Evolutionary conservation across 2,797 vertebrate genomes (phyloP).

Genomic region (Micrastur ruficollis): DNA sequence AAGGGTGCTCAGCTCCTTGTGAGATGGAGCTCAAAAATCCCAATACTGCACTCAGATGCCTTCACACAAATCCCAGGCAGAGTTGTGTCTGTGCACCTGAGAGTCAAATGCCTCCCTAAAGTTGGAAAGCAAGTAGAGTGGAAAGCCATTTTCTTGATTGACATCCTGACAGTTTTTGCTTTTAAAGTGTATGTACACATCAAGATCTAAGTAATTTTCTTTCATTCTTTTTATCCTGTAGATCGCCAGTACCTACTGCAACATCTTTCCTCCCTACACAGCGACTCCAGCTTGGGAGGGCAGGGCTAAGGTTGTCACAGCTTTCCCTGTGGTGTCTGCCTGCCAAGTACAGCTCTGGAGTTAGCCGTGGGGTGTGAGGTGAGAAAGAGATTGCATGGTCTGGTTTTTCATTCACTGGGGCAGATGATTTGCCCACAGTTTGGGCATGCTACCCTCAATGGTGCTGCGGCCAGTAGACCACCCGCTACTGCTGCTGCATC

Average conservation of each 20-base stretch:
- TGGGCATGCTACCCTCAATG: constrained; percentile 69
- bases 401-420: constrained; percentile 78
- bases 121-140: constrained; percentile 66
- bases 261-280: constrained; percentile 88
- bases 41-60: constrained; percentile 37
- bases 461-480: constrained; percentile 65
- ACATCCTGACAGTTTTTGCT: constrained; percentile 76
- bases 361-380: constrained; percentile 87
- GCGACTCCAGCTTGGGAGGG: constrained; percentile 87
- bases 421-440: constrained; percentile 75
- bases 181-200: constrained; percentile 81
- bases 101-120: constrained; percentile 24
- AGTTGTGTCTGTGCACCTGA: constrained; percentile 47
- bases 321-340: constrained; percentile 87
- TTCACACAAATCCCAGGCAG: constrained; percentile 53
- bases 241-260: constrained; percentile 87
- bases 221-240: constrained; percentile 86
- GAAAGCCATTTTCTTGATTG: constrained; percentile 70
- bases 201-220: constrained; percentile 84
- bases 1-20: constrained; percentile 9
- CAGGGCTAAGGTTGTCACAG: constrained; percentile 85
- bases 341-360: constrained; percentile 87
- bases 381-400: constrained; percentile 89
- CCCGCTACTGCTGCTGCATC: constrained; percentile 66
- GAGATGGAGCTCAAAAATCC: constrained; percentile 21